A percentile compares a stretch with the other conserved stretches of the same genome.
Evolutionary conservation across 30 jellyfish, hydroid and myxozoan species (phyloP).

Genomic region (Cassiopea andromeda): DNA sequence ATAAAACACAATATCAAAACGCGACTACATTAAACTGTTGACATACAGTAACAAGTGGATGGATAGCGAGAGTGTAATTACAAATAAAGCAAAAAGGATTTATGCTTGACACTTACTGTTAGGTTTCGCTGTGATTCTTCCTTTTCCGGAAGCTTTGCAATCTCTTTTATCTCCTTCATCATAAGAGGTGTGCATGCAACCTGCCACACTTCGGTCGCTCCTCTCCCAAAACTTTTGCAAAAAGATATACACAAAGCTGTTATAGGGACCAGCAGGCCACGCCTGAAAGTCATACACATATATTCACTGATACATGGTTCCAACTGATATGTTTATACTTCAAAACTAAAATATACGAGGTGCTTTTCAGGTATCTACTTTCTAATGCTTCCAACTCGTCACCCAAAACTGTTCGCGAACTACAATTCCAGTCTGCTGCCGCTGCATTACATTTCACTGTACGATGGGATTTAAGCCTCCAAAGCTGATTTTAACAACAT

Average conservation of each 20-base stretch:
- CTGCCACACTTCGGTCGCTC: neutral
- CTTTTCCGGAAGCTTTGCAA: neutral
- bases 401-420: neutral
- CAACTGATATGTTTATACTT: neutral
- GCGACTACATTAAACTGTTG: too few species aligned
- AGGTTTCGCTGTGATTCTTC: conserved; percentile 18
- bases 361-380: neutral
- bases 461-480: neutral
- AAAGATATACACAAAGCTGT: too few species aligned
- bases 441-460: neutral
- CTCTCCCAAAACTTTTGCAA: neutral
- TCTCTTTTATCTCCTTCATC: conserved; percentile 30
- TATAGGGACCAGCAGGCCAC: neutral
- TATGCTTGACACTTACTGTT: conserved; percentile 1
- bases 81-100: too few species aligned
- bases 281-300: neutral
- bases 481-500: neutral
- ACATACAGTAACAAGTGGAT: too few species aligned
- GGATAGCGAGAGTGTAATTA: too few species aligned
- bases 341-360: neutral
- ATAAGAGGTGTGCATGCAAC: neutral
- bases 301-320: neutral
- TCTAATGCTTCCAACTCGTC: neutral
- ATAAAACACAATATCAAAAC: too few species aligned
- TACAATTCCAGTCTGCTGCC: neutral